Conservation (phyloP, 2,888 invertebrate genomes). For the Platycheirus rosarum region DNA sequence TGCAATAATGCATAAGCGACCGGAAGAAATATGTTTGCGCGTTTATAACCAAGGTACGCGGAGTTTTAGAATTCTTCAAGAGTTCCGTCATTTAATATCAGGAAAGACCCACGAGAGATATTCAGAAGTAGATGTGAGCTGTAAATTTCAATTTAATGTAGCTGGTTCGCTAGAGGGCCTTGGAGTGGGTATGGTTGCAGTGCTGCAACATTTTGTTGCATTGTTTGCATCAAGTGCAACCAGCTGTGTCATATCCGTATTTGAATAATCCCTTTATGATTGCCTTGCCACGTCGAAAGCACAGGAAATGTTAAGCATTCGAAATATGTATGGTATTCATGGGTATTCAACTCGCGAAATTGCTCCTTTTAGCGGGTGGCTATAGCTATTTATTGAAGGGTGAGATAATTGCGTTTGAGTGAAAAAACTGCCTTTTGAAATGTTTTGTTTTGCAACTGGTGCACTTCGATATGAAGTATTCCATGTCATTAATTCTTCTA, state of each 20-base stretch:
- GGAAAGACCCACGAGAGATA: constrained; percentile 10
- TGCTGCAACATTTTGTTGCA: constrained; percentile 42
- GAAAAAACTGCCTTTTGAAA: constrained; percentile 33
- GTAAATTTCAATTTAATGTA: not conserved
- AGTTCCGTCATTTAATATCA: constrained; percentile 3
- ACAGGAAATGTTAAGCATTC: constrained; percentile 44
- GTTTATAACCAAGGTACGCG: not conserved
- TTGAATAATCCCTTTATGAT: constrained; percentile 65
- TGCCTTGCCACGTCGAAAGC: constrained; percentile 33
- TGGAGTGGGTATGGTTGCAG: constrained; percentile 5
- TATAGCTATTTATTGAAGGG: constrained; percentile 15
- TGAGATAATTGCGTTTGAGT: constrained; percentile 59
- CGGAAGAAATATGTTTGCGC: constrained; percentile 25
- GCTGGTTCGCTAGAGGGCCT: not conserved
- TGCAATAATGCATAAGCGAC: no score
- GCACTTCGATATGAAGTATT: constrained; percentile 26
- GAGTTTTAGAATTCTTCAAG: constrained; percentile 16
- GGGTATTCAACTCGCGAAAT: constrained; percentile 20
- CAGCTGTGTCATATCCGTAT: constrained; percentile 9
- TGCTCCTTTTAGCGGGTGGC: constrained; percentile 26
- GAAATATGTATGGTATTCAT: constrained; percentile 25
- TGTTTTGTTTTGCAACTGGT: constrained; percentile 47
- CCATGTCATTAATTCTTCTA: not conserved
- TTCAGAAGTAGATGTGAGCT: constrained; percentile 22
- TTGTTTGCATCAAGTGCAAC: constrained; percentile 60